Conservation (phyloP, 2,888 invertebrate genomes). For the Syrphus vitripennis region DNA sequence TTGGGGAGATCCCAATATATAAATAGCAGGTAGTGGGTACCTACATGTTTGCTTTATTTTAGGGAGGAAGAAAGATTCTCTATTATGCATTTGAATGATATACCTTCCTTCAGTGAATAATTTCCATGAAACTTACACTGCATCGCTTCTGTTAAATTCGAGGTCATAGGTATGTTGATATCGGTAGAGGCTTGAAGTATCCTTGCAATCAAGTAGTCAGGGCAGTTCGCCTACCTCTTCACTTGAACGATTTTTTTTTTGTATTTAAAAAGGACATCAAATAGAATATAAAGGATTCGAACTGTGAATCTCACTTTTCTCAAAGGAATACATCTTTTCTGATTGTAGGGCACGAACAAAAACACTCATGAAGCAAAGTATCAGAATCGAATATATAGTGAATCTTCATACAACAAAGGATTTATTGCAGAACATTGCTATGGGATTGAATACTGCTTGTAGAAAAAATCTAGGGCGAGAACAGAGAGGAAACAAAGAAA, state of each 20-base stretch:
- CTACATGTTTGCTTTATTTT: background rate
- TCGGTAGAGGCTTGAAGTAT: background rate
- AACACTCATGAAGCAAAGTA: constrained; percentile 23
- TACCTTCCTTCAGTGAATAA: constrained; percentile 17
- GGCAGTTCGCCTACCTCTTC: constrained; percentile 23
- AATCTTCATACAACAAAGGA: constrained; percentile 50
- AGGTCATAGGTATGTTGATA: constrained; percentile 36
- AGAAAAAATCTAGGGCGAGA: constrained; percentile 10
- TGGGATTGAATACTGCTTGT: background rate
- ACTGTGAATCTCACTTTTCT: background rate
- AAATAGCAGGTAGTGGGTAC: no score
- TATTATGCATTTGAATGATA: background rate
- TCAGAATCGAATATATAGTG: constrained; percentile 16
- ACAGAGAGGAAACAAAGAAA: background rate
- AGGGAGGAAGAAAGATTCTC: background rate
- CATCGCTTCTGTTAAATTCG: background rate
- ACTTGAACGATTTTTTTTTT: constrained; percentile 41
- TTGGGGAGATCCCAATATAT: background rate
- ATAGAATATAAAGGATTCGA: constrained; percentile 48
- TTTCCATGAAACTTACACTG: constrained; percentile 29
- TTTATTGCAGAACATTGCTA: background rate
- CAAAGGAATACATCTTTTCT: constrained; percentile 61
- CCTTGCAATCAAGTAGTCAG: constrained; percentile 46
- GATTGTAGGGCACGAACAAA: constrained; percentile 36
- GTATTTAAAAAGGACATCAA: constrained; percentile 50